Conservation (phyloP, 2,888 invertebrate species). For the Cheilosia grossa region DNA sequence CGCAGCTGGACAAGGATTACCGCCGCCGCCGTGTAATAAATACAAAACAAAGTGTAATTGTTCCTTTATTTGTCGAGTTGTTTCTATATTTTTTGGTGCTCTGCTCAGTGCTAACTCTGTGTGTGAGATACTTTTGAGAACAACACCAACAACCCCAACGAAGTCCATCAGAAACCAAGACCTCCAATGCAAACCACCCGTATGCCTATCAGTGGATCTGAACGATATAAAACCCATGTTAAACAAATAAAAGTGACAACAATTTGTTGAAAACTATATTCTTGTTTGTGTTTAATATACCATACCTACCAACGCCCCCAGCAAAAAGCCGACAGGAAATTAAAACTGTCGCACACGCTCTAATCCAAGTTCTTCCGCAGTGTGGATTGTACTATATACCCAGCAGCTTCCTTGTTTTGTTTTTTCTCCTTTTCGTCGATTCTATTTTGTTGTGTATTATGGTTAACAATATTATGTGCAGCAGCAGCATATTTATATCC, state of each 20-base stretch:
- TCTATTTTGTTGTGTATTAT: slow-evolving; percentile 46
- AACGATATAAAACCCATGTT: slow-evolving; percentile 27
- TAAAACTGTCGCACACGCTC: not conserved
- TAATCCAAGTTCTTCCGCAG: slow-evolving; percentile 43
- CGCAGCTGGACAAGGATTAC: slow-evolving; percentile 58
- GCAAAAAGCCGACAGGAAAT: not conserved
- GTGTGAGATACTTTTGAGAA: slow-evolving; percentile 4
- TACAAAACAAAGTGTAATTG: slow-evolving; percentile 11
- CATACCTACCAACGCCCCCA: not conserved
- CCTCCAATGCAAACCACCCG: slow-evolving; percentile 8
- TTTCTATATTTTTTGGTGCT: slow-evolving; percentile 10
- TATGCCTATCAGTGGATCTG: slow-evolving; percentile 33
- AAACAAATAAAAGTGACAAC: slow-evolving; percentile 21
- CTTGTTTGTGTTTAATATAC: not conserved
- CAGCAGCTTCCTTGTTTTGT: not conserved
- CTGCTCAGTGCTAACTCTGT: slow-evolving; percentile 15
- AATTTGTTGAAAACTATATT: slow-evolving; percentile 8
- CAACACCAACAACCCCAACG: not conserved
- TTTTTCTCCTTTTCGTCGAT: not conserved
- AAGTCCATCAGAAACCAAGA: slow-evolving; percentile 41
- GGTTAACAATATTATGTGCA: slow-evolving; percentile 70
- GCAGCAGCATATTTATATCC: slow-evolving; percentile 34
- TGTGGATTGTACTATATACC: not conserved
- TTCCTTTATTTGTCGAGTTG: not conserved
- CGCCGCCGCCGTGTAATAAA: slow-evolving; percentile 7